Evolutionary conservation across 2,113 vertebrate genomes (phyloP).

Genomic region (Clarias batrachus): DNA sequence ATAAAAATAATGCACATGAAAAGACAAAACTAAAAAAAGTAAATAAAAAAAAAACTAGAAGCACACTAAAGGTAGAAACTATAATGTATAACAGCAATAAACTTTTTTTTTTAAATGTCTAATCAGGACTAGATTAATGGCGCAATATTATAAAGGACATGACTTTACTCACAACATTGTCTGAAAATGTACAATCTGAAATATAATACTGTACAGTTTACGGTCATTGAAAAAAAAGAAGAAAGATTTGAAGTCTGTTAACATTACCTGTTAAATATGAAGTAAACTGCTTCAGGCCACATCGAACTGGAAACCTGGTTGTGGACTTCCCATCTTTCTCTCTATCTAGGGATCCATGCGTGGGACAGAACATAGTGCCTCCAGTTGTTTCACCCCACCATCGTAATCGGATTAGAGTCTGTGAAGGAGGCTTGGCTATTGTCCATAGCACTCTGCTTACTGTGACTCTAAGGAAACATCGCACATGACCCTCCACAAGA

Average conservation of each 20-base stretch:
- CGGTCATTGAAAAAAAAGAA: no score
- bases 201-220: no score
- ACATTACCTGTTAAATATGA: slow-evolving; percentile 87
- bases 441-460: slow-evolving; percentile 81
- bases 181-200: neutral
- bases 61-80: neutral
- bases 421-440: slow-evolving; percentile 68
- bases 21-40: neutral
- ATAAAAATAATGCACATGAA: neutral
- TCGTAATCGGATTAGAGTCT: slow-evolving; percentile 77
- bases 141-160: neutral
- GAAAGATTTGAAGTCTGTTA: no score
- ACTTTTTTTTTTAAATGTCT: neutral
- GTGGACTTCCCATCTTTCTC: slow-evolving; percentile 77
- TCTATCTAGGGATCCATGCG: slow-evolving; percentile 70
- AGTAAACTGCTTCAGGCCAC: slow-evolving; percentile 86
- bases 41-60: neutral
- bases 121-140: neutral
- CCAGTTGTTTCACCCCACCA: slow-evolving; percentile 92
- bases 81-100: neutral
- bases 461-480: slow-evolving; percentile 84
- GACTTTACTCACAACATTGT: neutral
- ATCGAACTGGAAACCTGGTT: slow-evolving; percentile 82
- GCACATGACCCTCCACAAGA: slow-evolving; percentile 85
- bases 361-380: slow-evolving; percentile 82